Conservation (phyloP, 2,113 vertebrate species). For the Isurus oxyrinchus region DNA sequence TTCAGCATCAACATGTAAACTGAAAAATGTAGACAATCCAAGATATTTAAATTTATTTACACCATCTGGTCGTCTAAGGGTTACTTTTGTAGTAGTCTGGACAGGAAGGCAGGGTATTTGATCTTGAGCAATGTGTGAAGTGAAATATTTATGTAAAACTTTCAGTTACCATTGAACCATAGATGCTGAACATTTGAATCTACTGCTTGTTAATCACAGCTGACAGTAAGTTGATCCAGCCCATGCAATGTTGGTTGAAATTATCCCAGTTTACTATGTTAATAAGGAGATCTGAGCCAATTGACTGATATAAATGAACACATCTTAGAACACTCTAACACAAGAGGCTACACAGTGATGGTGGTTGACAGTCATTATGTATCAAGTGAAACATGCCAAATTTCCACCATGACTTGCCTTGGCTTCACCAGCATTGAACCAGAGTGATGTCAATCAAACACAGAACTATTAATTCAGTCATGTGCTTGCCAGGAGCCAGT, state of each 20-base stretch:
- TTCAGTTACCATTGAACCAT: not conserved
- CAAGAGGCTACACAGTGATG: not conserved
- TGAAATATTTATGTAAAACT: not conserved
- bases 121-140: conserved; percentile 4
- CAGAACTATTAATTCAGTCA: not conserved
- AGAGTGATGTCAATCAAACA: not conserved
- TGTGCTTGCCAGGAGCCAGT: not conserved
- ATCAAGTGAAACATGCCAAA: not conserved
- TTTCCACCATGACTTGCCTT: not conserved
- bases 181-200: not conserved
- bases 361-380: not conserved
- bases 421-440: not conserved
- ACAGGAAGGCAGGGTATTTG: not conserved
- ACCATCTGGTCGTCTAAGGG: not conserved
- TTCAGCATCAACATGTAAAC: not conserved
- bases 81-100: not conserved
- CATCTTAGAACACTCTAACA: not conserved
- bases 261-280: not conserved
- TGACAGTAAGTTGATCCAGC: conserved; percentile 9
- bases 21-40: not conserved
- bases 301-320: not conserved
- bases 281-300: not conserved
- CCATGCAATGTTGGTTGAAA: conserved; percentile 2
- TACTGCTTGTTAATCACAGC: not conserved
- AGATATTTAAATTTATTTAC: not conserved